phyloP scores from a whole-genome alignment of 2,888 invertebrate genomes.

The Parochlus steinenii region DNA sequence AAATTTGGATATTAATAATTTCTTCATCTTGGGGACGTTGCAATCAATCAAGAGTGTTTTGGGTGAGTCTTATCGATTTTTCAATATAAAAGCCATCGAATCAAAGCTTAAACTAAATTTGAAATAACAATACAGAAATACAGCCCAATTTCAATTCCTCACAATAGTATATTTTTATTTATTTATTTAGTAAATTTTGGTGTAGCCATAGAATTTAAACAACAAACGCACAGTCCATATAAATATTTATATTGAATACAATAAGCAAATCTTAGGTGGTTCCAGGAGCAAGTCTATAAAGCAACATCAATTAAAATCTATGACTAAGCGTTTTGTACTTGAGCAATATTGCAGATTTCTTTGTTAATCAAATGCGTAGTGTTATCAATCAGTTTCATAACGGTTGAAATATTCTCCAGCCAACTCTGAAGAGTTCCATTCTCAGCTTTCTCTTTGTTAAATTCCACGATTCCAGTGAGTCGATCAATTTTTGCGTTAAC shows the following conservation, averaged over 20 bases:
- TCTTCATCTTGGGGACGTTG: slow-evolving; percentile 64
- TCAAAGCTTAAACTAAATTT: not conserved
- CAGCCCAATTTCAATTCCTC: too few species aligned
- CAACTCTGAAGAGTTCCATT: slow-evolving; percentile 31
- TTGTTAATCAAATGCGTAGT: slow-evolving; percentile 90
- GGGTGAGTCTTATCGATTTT: slow-evolving; percentile 27
- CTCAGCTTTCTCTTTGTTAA: slow-evolving; percentile 56
- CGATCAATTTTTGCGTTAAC: slow-evolving; percentile 86
- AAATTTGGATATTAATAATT: slow-evolving; percentile 75
- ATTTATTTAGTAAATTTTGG: not conserved
- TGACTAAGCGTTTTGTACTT: too few species aligned
- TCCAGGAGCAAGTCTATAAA: too few species aligned
- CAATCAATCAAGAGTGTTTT: slow-evolving; percentile 52
- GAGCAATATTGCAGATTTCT: too few species aligned
- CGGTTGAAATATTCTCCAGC: slow-evolving; percentile 62
- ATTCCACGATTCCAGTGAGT: slow-evolving; percentile 70
- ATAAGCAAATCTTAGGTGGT: too few species aligned
- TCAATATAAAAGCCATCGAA: too few species aligned
- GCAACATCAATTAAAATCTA: too few species aligned
- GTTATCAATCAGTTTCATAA: slow-evolving; percentile 83
- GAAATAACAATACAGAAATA: too few species aligned
- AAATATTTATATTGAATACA: too few species aligned
- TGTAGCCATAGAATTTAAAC: too few species aligned
- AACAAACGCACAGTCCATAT: too few species aligned
- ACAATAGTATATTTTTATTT: not conserved